Conservation (phyloP, 2,888 invertebrate genomes). For the Parnassius smintheus region DNA sequence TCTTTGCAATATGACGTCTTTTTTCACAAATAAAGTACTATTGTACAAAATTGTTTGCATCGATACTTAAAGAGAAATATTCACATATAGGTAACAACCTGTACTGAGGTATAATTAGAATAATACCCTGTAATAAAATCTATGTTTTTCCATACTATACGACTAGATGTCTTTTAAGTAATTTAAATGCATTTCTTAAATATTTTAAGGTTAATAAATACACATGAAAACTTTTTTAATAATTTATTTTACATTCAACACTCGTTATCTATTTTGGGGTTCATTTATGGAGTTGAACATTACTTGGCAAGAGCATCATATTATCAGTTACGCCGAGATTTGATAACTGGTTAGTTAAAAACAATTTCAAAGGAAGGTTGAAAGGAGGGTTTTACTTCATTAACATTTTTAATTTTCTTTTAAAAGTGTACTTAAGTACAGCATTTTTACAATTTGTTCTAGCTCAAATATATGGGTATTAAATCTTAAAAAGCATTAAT, state of each 20-base stretch:
- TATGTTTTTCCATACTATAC: too few species aligned
- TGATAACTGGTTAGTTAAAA: too few species aligned
- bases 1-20: not conserved
- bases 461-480: constrained; percentile 6
- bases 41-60: too few species aligned
- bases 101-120: too few species aligned
- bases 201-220: too few species aligned
- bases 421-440: constrained; percentile 21
- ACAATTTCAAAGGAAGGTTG: not conserved
- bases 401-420: not conserved
- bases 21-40: too few species aligned
- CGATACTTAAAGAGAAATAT: too few species aligned
- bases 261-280: constrained; percentile 13
- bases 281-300: not conserved
- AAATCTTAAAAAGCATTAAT: constrained; percentile 1
- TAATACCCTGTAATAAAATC: too few species aligned
- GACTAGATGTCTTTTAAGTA: too few species aligned
- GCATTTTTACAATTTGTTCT: constrained; percentile 8
- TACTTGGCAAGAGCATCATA: constrained; percentile 7
- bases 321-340: not conserved
- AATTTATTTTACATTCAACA: constrained; percentile 26
- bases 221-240: constrained; percentile 11
- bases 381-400: constrained; percentile 14
- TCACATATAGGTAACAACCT: too few species aligned
- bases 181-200: too few species aligned